Base-by-base conservation (phyloP, 1,140 invertebrate genomes). In the Argopecten irradians region DNA sequence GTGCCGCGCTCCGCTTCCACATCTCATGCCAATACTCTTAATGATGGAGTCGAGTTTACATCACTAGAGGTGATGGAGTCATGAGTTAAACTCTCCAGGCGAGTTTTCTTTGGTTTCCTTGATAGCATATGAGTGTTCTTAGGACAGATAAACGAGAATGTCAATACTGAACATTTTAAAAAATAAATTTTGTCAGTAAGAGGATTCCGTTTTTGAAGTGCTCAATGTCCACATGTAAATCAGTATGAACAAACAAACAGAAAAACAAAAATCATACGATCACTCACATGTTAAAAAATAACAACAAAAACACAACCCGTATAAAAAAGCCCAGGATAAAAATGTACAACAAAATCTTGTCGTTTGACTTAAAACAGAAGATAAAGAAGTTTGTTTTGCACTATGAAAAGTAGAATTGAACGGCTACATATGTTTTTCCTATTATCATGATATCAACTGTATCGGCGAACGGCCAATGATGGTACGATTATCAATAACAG, bases 391-490 rank as follows among this genome's bases (percentile, higher is more conserved):
- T 5, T 71, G n/a, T 71, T 28, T 28, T 8, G 7, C 22, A 71
- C 55, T 71, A 22, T 8, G 16, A 8, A 71, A 71, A n/a, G 2
- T 7, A 28, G 28, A 71, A 28, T 71, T n/a, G n/a, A 71, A 71
- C 55, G 55, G 55, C 55, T n/a, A 71, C 43, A 55, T 55, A 55
- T 71, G 55, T 71, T n/a, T n/a, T 22, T 8, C 22, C 55, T 28
- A n/a, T 71, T 71, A 71, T 71, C 55, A n/a, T 28, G 0, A 28
- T 28, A 71, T 71, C 55, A 71, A 71, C 55, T 28, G n/a, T 71
- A 71, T 71, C 55, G 55, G 55, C 14, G 55, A 71, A 71, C 55
- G 55, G n/a, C 55, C 55, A 71, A 71, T 28, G 55, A n/a, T 71
- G 55, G 55, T 71, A 71, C 19, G 55, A 71, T 71, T 71, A 71